A percentile compares a stretch with the other conserved stretches of the same genome.
These are phyloP conservation scores for Mormyrus lacerda DNA, from an alignment of 2,113 vertebrate genomes.

Conservation along the genomic window DNA sequence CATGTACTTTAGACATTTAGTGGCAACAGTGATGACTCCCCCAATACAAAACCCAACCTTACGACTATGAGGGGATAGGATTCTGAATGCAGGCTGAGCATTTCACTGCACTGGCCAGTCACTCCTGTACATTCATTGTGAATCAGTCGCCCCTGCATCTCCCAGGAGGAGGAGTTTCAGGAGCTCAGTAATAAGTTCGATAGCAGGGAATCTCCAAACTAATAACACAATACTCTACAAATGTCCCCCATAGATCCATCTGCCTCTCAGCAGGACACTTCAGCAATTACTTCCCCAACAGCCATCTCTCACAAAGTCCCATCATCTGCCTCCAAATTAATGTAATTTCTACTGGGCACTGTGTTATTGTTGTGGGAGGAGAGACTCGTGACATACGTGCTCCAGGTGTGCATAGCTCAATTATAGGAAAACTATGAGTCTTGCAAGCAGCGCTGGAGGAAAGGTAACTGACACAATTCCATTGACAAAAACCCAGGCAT, in stretches of 20 bases:
- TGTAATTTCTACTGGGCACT: conserved; percentile 8
- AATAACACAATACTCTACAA: neutral
- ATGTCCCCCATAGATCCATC: neutral
- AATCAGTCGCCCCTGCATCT: neutral
- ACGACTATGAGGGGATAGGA: neutral
- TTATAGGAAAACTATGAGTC: neutral
- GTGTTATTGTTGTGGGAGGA: neutral
- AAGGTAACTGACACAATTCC: neutral
- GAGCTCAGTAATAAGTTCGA: neutral
- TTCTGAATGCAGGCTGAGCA: neutral
- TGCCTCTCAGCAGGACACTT: neutral
- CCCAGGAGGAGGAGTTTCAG: neutral
- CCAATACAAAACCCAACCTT: neutral
- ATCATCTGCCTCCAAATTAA: neutral
- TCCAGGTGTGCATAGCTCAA: neutral
- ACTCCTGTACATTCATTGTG: neutral
- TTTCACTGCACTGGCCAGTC: neutral
- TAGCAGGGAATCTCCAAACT: neutral
- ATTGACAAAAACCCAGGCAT: neutral
- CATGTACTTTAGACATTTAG: neutral
- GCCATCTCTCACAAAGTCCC: neutral
- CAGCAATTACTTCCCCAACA: conserved; percentile 15
- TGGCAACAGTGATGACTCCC: neutral
- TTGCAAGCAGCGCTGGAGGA: neutral
- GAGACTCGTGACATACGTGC: neutral